Conservation (phyloP, 2,888 invertebrate genomes). For the Drosophila tripunctata region DNA sequence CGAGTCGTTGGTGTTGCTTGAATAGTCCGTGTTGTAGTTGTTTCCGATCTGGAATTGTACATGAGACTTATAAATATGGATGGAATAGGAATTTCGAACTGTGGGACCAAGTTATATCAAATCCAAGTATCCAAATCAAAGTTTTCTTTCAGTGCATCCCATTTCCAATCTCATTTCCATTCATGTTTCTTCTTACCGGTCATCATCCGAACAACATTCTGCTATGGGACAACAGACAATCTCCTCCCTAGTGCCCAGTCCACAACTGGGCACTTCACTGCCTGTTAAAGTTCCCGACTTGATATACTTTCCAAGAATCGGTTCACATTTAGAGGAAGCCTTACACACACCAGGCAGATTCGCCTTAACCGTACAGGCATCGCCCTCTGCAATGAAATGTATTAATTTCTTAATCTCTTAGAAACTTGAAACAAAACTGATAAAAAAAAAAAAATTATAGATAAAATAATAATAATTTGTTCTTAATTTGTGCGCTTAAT, state of each 20-base stretch:
- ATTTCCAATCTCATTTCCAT: not conserved
- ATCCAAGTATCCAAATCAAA: conserved; percentile 53
- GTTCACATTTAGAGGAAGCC: conserved; percentile 55
- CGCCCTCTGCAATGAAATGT: conserved; percentile 49
- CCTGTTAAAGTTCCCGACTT: conserved; percentile 36
- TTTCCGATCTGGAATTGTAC: conserved; percentile 21
- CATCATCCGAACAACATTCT: conserved; percentile 46
- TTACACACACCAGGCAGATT: conserved; percentile 65
- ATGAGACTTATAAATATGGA: not conserved
- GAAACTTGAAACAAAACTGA: no score
- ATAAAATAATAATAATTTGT: no score
- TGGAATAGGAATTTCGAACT: not conserved
- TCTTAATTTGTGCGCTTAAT: no score
- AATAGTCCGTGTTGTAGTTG: conserved; percentile 26
- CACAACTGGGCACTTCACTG: conserved; percentile 67
- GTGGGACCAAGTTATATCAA: conserved; percentile 24
- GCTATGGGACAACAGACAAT: conserved; percentile 76
- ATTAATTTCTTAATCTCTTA: no score
- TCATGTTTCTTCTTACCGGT: conserved; percentile 20
- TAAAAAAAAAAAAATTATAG: no score
- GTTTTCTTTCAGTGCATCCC: not conserved
- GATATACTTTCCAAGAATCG: conserved; percentile 47
- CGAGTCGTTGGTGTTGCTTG: conserved; percentile 28
- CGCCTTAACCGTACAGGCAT: conserved; percentile 42
- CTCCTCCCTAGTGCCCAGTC: conserved; percentile 60